Base-by-base conservation (phyloP, 2,113 vertebrate species). In the Sakesphorus luctuosus region DNA sequence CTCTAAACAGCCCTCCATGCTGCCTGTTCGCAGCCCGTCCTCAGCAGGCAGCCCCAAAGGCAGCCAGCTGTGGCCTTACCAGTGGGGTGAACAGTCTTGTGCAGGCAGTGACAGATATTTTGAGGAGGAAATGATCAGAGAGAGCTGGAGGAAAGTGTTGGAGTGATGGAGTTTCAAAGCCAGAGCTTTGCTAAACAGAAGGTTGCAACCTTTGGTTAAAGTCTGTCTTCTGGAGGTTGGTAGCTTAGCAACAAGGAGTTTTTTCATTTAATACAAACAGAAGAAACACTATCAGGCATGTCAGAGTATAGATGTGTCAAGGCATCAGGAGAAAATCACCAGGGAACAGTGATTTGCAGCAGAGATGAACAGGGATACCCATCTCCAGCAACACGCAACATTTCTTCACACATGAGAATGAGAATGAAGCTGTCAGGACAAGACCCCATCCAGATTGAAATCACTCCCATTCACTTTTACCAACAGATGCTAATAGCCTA, bases 221-320 rank as follows among this genome's bases (percentile, higher is more conserved):
- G 55, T 88, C 86, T 92, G n/a, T 92, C 68, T 87, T 93, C 28
- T 52, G 74, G 90, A 56, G 13, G 52, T 33, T 78, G 68, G 79
- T 84, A 92, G 40, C 73, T 81, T 88, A 93, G 75, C 72, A 92
- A 90, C 29, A 1, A 69, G 36, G 15, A 67, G 29, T 25, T 92
- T 59, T 81, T 77, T 47, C 1, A 5, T 63, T 89, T 79, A 55
- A 33, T 29, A 29, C 9, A 46, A n/a, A n/a, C 24, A 80, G 65
- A 84, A 81, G 26, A 8, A 91, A 35, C 25, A 28, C 7, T 26
- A 85, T 46, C 49, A 66, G 43, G 28, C 50, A 40, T 20, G n/a
- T 76, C 58, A 69, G 28, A 83, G 35, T 18, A 83, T 18, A 91
- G 46, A 79, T 29, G 17, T 65, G 69, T 35, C 68, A 86, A 90